A percentile compares a stretch with the other conserved stretches of the same genome.
phyloP scores from a whole-genome alignment of 2,797 vertebrate species.

The Buphagus erythrorhynchus region DNA sequence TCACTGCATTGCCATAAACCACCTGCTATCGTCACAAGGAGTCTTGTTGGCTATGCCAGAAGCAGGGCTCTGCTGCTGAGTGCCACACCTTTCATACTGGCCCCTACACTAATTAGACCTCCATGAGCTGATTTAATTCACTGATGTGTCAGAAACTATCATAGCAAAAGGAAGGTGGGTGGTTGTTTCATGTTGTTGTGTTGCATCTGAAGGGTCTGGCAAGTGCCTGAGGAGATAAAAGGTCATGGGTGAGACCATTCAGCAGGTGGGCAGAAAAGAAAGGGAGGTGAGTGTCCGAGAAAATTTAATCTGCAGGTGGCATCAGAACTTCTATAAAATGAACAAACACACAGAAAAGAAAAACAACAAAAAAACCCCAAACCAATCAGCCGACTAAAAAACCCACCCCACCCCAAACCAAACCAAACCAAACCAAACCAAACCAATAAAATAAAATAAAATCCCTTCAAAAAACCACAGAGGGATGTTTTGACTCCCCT shows the following conservation, averaged over 20 bases:
- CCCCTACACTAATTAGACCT: background rate
- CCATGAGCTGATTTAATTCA: background rate
- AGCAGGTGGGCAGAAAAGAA: background rate
- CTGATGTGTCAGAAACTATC: background rate
- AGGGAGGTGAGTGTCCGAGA: background rate
- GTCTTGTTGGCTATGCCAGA: background rate
- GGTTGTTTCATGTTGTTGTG: background rate
- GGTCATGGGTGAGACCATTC: fast-evolving
- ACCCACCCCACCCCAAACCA: background rate
- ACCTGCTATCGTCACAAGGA: background rate
- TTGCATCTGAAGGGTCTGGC: background rate
- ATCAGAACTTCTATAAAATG: background rate
- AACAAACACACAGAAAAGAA: background rate
- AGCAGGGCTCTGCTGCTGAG: background rate
- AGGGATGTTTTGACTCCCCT: fast-evolving
- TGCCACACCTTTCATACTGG: background rate
- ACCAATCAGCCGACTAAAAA: background rate
- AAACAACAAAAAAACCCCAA: background rate
- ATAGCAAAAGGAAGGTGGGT: background rate
- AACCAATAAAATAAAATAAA: background rate
- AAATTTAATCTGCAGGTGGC: background rate
- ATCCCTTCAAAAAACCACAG: fast-evolving
- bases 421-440: background rate
- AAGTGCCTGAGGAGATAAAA: background rate
- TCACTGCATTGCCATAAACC: background rate